These are phyloP conservation scores for Melinaea menophilus DNA, from an alignment of 2,888 invertebrate species.

Conservation along the genomic window DNA sequence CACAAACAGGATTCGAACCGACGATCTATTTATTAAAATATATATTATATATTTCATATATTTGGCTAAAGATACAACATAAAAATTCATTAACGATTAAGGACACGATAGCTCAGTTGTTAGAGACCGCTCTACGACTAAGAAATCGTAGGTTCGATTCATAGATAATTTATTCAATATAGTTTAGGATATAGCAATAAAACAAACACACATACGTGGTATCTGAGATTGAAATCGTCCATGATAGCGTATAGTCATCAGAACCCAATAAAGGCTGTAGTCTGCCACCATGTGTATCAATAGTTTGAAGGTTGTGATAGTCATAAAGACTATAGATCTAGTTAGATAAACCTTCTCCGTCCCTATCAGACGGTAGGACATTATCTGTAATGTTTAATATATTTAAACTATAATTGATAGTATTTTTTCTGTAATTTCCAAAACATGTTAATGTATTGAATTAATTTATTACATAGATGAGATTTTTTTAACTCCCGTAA, in stretches of 20 bases:
- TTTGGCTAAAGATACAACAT: too few species aligned
- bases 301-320: constrained; percentile 83
- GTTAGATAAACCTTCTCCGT: constrained; percentile 78
- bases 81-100: too few species aligned
- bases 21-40: too few species aligned
- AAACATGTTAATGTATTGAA: too few species aligned
- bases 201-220: constrained; percentile 43
- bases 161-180: constrained; percentile 5
- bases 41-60: too few species aligned
- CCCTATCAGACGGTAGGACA: constrained; percentile 78
- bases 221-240: constrained; percentile 50
- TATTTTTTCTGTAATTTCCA: too few species aligned
- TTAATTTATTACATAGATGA: too few species aligned
- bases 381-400: constrained; percentile 57
- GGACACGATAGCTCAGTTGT: too few species aligned
- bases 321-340: constrained; percentile 78
- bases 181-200: not conserved
- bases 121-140: too few species aligned
- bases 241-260: constrained; percentile 68
- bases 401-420: constrained; percentile 3
- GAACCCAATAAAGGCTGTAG: constrained; percentile 88
- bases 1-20: too few species aligned
- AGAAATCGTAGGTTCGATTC: too few species aligned
- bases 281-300: constrained; percentile 86
- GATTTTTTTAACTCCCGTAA: too few species aligned